A percentile compares a stretch with the other conserved stretches of the same genome.
Evolutionary conservation across 2,113 vertebrate genomes (phyloP).

Genomic region (cat (Felis catus)): DNA sequence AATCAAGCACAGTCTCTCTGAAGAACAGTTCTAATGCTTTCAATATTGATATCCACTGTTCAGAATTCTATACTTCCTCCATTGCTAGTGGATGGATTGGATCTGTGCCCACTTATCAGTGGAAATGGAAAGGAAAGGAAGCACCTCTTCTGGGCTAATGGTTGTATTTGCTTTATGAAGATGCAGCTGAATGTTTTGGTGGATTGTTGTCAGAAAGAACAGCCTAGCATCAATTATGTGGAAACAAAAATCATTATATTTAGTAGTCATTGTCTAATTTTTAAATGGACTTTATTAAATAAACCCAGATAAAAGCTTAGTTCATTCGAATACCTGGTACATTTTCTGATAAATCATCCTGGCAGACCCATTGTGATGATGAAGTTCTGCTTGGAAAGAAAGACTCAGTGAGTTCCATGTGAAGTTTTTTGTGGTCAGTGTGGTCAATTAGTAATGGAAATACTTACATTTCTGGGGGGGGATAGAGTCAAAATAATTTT

Average conservation of each 20-base stretch:
- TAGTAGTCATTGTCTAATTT: conserved; percentile 61
- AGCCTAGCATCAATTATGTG: conserved; percentile 46
- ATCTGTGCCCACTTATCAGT: background rate
- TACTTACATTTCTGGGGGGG: background rate
- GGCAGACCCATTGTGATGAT: background rate
- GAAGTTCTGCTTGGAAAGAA: conserved; percentile 23
- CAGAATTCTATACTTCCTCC: background rate
- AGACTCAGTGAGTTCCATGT: background rate
- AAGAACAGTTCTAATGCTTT: background rate
- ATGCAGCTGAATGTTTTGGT: conserved; percentile 38
- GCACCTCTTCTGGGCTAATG: background rate
- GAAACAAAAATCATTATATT: conserved; percentile 52
- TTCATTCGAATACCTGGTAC: conserved; percentile 17
- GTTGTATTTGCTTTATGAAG: conserved; percentile 54
- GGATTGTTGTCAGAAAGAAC: conserved; percentile 57
- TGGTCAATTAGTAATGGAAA: background rate
- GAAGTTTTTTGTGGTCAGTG: background rate
- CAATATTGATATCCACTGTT: background rate
- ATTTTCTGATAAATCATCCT: conserved; percentile 42
- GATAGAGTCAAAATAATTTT: background rate
- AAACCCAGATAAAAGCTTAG: conserved; percentile 49
- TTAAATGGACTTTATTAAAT: conserved; percentile 67
- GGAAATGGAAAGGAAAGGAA: conserved; percentile 21
- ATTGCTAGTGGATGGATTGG: background rate
- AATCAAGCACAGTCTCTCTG: background rate